These are phyloP conservation scores for Xiphophorus couchianus DNA, from an alignment of 2,113 vertebrate species.

Conservation along the genomic window DNA sequence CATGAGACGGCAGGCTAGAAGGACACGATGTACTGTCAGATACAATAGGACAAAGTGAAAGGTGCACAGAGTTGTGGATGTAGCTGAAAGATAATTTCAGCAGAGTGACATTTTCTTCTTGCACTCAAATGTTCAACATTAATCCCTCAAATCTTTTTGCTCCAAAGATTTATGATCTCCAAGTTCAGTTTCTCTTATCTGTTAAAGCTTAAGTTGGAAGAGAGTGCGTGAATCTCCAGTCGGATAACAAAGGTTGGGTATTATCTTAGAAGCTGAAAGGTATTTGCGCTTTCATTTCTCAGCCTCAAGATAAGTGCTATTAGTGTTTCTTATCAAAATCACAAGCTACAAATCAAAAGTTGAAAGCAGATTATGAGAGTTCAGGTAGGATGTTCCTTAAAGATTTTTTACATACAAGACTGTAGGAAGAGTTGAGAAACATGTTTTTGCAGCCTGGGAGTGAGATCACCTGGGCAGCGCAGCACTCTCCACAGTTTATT, in stretches of 20 bases:
- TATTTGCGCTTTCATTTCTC: neutral
- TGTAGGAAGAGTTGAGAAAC: too few species aligned
- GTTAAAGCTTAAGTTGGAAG: neutral
- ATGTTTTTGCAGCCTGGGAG: too few species aligned
- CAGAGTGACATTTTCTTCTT: neutral
- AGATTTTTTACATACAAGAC: too few species aligned
- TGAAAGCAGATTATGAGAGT: too few species aligned
- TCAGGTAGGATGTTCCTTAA: too few species aligned
- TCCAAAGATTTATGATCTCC: conserved; percentile 42
- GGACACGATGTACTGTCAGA: neutral
- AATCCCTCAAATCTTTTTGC: conserved; percentile 18
- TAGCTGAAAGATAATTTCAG: neutral
- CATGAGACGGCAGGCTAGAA: neutral
- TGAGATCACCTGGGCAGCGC: too few species aligned
- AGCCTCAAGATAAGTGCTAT: neutral
- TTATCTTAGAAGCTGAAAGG: conserved; percentile 25
- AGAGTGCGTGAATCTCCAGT: neutral
- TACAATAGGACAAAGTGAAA: neutral
- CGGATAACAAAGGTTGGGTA: conserved; percentile 2
- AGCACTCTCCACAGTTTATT: too few species aligned
- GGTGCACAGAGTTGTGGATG: too few species aligned
- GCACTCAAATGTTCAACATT: neutral
- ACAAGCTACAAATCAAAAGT: too few species aligned
- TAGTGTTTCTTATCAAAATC: too few species aligned
- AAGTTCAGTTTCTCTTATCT: neutral